Evolutionary conservation across 2,888 invertebrate genomes (phyloP).

Genomic region (Sinodicranocentrus sp.): DNA sequence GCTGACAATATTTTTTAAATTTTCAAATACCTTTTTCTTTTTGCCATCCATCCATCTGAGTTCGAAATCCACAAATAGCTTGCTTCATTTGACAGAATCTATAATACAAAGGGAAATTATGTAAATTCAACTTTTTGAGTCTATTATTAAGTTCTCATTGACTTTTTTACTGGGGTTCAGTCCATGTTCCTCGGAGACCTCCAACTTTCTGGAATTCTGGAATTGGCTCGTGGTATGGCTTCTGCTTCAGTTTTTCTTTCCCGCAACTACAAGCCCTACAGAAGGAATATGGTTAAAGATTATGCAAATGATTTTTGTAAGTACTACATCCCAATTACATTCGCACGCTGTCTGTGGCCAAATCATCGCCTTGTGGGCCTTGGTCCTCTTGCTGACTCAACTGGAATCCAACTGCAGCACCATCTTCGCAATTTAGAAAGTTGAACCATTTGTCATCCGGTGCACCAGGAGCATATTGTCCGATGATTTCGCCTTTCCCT

Average conservation of each 20-base stretch:
- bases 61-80: constrained; percentile 33
- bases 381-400: constrained; percentile 40
- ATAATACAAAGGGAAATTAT: not conserved
- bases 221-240: constrained; percentile 30
- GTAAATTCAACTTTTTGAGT: not conserved
- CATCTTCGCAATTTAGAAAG: constrained; percentile 19
- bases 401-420: constrained; percentile 36
- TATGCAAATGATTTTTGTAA: not conserved
- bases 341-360: constrained; percentile 28
- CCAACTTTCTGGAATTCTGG: constrained; percentile 24
- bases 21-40: constrained; percentile 7
- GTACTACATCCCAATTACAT: constrained; percentile 16
- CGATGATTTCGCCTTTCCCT: not conserved
- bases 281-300: too few relatives aligned
- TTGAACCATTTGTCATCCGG: constrained; percentile 30
- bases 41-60: constrained; percentile 30
- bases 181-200: constrained; percentile 35
- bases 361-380: constrained; percentile 15
- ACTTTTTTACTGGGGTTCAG: constrained; percentile 7
- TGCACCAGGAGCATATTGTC: constrained; percentile 14
- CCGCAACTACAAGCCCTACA: constrained; percentile 42
- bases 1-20: too few relatives aligned
- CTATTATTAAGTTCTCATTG: too few relatives aligned
- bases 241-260: not conserved
- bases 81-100: constrained; percentile 34